A percentile compares a stretch with the other conserved stretches of the same genome.
Conservation (phyloP, 2,797 vertebrate species). For the Parauchenoglanis ngamensis region DNA sequence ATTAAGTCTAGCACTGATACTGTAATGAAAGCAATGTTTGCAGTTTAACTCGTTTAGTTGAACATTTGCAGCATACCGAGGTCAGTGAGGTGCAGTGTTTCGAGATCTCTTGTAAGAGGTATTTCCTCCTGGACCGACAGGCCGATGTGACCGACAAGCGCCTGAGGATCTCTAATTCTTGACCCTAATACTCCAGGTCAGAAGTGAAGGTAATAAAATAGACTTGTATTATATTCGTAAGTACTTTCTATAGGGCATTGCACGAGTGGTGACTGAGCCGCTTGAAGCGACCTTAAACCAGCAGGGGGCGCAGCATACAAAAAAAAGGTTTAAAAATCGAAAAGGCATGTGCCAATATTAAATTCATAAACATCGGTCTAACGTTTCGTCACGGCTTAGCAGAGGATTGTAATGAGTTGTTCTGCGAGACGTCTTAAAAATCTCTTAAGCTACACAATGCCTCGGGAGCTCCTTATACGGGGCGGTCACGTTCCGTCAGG, state of each 20-base stretch:
- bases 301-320: background rate
- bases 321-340: background rate
- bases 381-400: background rate
- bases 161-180: conserved; percentile 46
- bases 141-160: conserved; percentile 72
- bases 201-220: conserved; percentile 49
- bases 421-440: background rate
- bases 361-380: background rate
- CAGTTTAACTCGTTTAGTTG: conserved; percentile 80
- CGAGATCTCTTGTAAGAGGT: conserved; percentile 74
- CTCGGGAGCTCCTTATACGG: background rate
- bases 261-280: conserved; percentile 55
- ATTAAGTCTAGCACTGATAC: conserved; percentile 81
- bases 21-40: conserved; percentile 82
- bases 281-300: conserved; percentile 15
- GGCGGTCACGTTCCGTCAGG: too few relatives aligned
- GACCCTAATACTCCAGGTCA: conserved; percentile 58
- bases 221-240: conserved; percentile 49
- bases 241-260: conserved; percentile 58
- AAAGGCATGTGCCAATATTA: background rate
- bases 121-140: conserved; percentile 72
- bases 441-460: background rate
- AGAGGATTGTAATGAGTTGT: background rate
- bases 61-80: conserved; percentile 91
- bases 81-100: conserved; percentile 91